Evolutionary conservation across 2,113 vertebrate species (phyloP), one percentile per base, ranked within the genome.

Genomic region (Fukomys damarensis): DNA sequence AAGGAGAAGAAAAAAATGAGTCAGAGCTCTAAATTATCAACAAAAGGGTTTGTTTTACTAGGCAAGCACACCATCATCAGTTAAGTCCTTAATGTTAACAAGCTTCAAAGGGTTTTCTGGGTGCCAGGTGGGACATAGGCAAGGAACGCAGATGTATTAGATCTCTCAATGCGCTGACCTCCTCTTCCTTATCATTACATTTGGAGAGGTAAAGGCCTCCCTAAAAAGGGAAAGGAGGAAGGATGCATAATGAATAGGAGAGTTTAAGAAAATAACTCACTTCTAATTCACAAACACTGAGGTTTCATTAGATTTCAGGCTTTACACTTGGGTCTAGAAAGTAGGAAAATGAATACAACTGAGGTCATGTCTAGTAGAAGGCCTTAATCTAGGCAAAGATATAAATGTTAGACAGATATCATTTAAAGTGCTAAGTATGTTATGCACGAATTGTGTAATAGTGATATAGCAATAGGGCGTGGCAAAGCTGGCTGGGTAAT

Each of bases 381-480:
- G 70, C 70, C 66, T 95, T 93, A 49, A 46, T 91, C 61, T 80
- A 84, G 46, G 35, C 16, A 68, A 90, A 85, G 46, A 91, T 66
- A 32, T 0, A 61, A 84, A 61, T 19, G 22, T 49, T 56, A 56
- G 89, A 63, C 28, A 86, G 66, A 56, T 63, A 16, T 22, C 14
- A 58, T 86, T 63, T n/a, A 35, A 76, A 84, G 14, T 76, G 7
- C 68, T 61, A 77, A 49, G 41, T 58, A 41, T 52, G 28, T 63
- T 72, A 65, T 68, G 65, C 66, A 59, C 58, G 77, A 30, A 59
- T 16, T 74, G 8, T 74, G 49, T 35, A 32, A 72, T 19, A 3
- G 28, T 46, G 72, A 46, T 46, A 30, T 3, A 76, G 72, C 24
- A 43, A 76, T 76, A 28, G 38, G 41, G 43, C 13, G 4, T 46